Evolutionary conservation across 1,140 invertebrate species (phyloP).

Genomic region (Ostrea edulis): DNA sequence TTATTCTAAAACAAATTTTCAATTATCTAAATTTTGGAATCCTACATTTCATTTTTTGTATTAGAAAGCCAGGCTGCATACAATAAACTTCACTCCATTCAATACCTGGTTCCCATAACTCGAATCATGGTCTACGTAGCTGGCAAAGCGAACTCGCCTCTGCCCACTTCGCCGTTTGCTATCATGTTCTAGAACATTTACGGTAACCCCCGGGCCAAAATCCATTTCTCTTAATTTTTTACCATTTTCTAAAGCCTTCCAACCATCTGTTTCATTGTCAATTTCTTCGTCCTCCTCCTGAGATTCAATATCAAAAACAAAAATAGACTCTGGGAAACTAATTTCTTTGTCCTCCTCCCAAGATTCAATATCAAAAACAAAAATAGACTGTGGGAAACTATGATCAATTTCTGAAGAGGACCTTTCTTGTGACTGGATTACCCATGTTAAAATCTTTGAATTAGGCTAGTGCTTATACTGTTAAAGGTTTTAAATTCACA

Average conservation of each 20-base stretch:
- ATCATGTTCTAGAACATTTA: conserved; percentile 42
- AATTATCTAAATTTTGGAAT: no score
- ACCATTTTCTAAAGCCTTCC: not conserved
- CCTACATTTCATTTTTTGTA: no score
- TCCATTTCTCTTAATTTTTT: conserved; percentile 32
- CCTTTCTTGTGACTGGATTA: not conserved
- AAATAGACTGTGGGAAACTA: not conserved
- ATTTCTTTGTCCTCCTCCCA: not conserved
- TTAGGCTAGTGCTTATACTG: no score
- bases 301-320: not conserved
- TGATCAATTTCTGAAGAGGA: no score
- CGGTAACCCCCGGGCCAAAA: conserved; percentile 40
- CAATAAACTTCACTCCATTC: not conserved
- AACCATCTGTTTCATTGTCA: not conserved
- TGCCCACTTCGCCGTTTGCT: not conserved
- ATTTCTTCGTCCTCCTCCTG: conserved; percentile 10
- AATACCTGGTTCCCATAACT: conserved; percentile 12
- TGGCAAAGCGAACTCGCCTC: conserved; percentile 23
- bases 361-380: not conserved
- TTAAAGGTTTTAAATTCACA: no score
- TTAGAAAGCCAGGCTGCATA: not conserved
- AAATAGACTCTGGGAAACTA: not conserved
- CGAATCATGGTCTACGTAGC: conserved; percentile 11
- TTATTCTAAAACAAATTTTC: no score
- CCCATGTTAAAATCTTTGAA: no score